Percentiles rank a stretch among this genome's conserved stretches.
Evolutionary conservation across 2,797 vertebrate genomes (phyloP).

Genomic region (Coregonus sp.): DNA sequence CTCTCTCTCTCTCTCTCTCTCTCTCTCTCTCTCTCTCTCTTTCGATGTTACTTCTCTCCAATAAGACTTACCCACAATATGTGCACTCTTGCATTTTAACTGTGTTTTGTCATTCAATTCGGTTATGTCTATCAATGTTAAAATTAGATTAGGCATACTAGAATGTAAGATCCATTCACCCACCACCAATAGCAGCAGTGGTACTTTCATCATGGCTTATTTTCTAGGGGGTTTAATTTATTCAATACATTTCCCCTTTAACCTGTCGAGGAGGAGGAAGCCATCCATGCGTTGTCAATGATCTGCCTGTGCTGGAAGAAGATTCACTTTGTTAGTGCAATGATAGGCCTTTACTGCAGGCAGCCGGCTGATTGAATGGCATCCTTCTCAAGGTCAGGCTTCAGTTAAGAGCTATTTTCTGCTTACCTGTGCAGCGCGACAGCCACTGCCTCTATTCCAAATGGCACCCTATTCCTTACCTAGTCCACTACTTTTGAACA

Average conservation of each 20-base stretch:
- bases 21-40: constrained; percentile 6
- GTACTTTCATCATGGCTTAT: constrained; percentile 64
- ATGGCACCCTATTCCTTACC: too few species aligned
- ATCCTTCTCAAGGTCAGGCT: constrained; percentile 72
- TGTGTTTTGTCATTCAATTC: constrained; percentile 58
- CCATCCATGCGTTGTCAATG: constrained; percentile 66
- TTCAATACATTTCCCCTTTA: constrained; percentile 68
- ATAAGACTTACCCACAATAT: constrained; percentile 40
- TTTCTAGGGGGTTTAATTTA: constrained; percentile 66
- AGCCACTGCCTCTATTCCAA: constrained; percentile 46
- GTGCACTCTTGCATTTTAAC: constrained; percentile 64
- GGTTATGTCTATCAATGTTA: constrained; percentile 62
- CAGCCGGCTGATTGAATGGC: constrained; percentile 71
- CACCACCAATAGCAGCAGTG: constrained; percentile 34
- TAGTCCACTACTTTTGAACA: neutral
- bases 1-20: constrained; percentile 13
- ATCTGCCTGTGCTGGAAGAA: constrained; percentile 57
- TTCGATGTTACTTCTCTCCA: neutral
- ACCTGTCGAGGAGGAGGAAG: constrained; percentile 65
- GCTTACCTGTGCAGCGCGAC: constrained; percentile 76
- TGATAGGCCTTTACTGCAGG: constrained; percentile 68
- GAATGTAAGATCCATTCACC: constrained; percentile 56
- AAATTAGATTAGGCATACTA: constrained; percentile 68
- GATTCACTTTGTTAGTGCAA: constrained; percentile 72
- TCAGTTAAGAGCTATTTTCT: constrained; percentile 72